Conservation (phyloP, 2,888 invertebrate species). For the Doris montereyensis region DNA sequence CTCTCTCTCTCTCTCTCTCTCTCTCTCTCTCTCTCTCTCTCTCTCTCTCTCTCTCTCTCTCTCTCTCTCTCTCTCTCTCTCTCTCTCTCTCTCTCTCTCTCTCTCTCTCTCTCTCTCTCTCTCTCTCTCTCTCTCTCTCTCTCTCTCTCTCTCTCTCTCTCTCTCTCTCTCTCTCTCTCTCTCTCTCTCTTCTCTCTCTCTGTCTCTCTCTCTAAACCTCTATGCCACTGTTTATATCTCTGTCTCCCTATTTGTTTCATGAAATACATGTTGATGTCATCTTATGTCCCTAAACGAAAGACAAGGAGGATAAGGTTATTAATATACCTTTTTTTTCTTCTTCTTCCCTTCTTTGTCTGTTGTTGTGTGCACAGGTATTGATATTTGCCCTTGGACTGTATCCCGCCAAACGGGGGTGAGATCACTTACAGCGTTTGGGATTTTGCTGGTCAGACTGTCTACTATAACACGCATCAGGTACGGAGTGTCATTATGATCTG, state of each 20-base stretch:
- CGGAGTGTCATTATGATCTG: too few relatives aligned
- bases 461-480: constrained; percentile 73
- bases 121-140: too few relatives aligned
- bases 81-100: too few relatives aligned
- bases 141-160: not conserved
- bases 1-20: too few relatives aligned
- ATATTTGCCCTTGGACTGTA: constrained; percentile 68
- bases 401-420: constrained; percentile 51
- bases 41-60: too few relatives aligned
- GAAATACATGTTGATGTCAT: not conserved
- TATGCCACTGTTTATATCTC: too few relatives aligned
- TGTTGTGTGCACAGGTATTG: constrained; percentile 59
- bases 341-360: not conserved
- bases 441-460: constrained; percentile 73
- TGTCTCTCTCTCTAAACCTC: not conserved
- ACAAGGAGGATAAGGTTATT: not conserved
- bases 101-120: too few relatives aligned
- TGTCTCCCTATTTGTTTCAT: not conserved
- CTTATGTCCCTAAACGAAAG: not conserved
- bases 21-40: too few relatives aligned
- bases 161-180: not conserved
- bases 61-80: too few relatives aligned
- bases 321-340: not conserved
- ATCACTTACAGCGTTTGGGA: constrained; percentile 71
- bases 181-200: not conserved